These are phyloP conservation scores for Menidia menidia DNA, from an alignment of 2,797 vertebrate genomes.

Conservation along the genomic window DNA sequence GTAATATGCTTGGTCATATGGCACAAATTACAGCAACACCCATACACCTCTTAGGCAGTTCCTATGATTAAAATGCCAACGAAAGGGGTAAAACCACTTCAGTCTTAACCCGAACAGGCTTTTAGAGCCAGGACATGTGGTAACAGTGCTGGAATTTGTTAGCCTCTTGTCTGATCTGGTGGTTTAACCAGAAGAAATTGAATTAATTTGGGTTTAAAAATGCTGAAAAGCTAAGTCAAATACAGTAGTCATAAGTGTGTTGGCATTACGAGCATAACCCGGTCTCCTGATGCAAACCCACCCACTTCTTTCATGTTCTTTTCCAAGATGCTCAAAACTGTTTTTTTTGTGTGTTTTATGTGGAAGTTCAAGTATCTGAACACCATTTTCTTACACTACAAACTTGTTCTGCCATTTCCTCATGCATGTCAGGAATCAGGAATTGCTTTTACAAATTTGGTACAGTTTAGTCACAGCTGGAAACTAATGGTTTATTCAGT, in stretches of 20 bases:
- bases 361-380: conserved; percentile 21
- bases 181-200: conserved; percentile 1
- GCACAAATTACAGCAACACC: conserved; percentile 22
- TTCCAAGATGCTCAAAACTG: conserved; percentile 23
- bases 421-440: conserved; percentile 27
- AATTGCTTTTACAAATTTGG: conserved; percentile 71
- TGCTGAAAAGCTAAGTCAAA: neutral
- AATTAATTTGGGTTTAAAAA: neutral
- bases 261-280: conserved; percentile 5
- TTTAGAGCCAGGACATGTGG: neutral
- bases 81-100: conserved; percentile 19
- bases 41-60: conserved; percentile 4
- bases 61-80: conserved; percentile 10
- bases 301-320: conserved; percentile 22
- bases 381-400: conserved; percentile 42
- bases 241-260: conserved; percentile 1
- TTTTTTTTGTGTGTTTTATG: neutral
- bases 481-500: conserved; percentile 15
- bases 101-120: conserved; percentile 17
- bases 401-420: conserved; percentile 21
- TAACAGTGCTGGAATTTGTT: conserved; percentile 15
- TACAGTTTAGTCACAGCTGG: conserved; percentile 37
- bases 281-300: conserved; percentile 6
- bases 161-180: neutral
- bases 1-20: conserved; percentile 11